Evolutionary conservation across 2,113 vertebrate species (phyloP).

Genomic region (Melanerpes formicivorus): DNA sequence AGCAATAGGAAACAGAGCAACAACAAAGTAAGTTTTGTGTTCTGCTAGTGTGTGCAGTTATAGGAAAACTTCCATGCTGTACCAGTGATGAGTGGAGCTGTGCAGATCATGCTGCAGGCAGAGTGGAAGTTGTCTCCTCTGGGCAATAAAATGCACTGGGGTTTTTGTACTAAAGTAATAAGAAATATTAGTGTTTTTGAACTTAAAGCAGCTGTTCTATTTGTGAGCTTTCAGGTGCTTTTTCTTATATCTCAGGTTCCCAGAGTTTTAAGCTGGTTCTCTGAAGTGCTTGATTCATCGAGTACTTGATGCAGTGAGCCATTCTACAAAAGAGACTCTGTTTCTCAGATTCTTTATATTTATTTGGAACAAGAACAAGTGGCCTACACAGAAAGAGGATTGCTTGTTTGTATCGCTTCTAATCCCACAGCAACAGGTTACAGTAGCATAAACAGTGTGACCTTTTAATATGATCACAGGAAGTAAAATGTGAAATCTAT

Average conservation of each 20-base stretch:
- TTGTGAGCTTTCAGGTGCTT: conserved; percentile 24
- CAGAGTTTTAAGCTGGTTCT: conserved; percentile 11
- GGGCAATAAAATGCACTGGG: not conserved
- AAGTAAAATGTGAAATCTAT: conserved; percentile 65
- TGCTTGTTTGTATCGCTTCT: conserved; percentile 38
- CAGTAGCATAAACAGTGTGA: conserved; percentile 49
- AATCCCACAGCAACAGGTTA: conserved; percentile 56
- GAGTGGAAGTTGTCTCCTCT: not conserved
- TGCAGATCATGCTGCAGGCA: not conserved
- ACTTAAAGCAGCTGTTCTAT: not conserved
- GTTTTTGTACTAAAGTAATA: not conserved
- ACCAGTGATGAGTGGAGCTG: not conserved
- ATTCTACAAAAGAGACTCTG: conserved; percentile 20
- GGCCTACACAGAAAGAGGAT: conserved; percentile 2
- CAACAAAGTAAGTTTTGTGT: not conserved
- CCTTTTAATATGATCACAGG: conserved; percentile 61
- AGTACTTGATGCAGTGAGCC: not conserved
- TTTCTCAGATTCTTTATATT: conserved; percentile 45
- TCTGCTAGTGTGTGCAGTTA: not conserved
- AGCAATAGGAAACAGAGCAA: not conserved
- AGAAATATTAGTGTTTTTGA: not conserved
- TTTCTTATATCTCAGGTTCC: not conserved
- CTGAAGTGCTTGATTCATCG: not conserved
- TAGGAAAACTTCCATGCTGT: not conserved
- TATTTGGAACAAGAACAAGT: conserved; percentile 27